Base-by-base conservation (phyloP, 2,113 vertebrate species). In the Pterocles gutturalis region DNA sequence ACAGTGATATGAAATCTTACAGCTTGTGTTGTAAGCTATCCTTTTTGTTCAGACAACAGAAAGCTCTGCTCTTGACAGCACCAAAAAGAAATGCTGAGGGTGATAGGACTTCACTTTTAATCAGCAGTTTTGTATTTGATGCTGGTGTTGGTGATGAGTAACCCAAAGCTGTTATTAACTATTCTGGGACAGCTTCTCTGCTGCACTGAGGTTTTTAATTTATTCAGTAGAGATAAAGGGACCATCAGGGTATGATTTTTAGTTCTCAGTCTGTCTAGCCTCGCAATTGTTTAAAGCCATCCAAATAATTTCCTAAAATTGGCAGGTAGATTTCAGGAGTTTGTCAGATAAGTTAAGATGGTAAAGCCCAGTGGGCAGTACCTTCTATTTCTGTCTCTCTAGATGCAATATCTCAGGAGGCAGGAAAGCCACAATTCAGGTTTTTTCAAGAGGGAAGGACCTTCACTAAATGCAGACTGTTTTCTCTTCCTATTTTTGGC, bases 1-100 rank as follows among this genome's bases (percentile, higher is more conserved):
- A 93, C 55, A 84, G 38, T 82, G 69, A 92, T 88, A 77, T 80
- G 88, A 90, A 87, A 92, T 85, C 73, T 94, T 95, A 78, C 29
- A 90, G 76, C 81, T 95, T 80, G 72, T 92, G 60, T 49, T 22
- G 43, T 92, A 92, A 75, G 48, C n/a, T 77, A 31, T 87, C 54
- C 36, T 91, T 95, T 96, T 86, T 94, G 46, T 87, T 80, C 62
- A 71, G 70, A 22, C 21, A 66, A 29, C 24, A 41, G 34, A 64
- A 89, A 93, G 55, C 58, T 67, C 24, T 75, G 61, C 33, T 83
- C 34, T 6, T 89, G 69, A 77, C 73, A 89, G 71, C 71, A 80
- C 2, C 20, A 60, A 26, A 66, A 90, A 87, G 79, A 94, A 89
- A 51, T 46, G 61, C 43, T 26, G 38, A 93, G 73, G 73, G 70